A percentile compares a stretch with the other conserved stretches of the same genome.
These are phyloP conservation scores for Galerucella nymphaeae DNA, from an alignment of 2,888 invertebrate genomes.

Conservation along the genomic window DNA sequence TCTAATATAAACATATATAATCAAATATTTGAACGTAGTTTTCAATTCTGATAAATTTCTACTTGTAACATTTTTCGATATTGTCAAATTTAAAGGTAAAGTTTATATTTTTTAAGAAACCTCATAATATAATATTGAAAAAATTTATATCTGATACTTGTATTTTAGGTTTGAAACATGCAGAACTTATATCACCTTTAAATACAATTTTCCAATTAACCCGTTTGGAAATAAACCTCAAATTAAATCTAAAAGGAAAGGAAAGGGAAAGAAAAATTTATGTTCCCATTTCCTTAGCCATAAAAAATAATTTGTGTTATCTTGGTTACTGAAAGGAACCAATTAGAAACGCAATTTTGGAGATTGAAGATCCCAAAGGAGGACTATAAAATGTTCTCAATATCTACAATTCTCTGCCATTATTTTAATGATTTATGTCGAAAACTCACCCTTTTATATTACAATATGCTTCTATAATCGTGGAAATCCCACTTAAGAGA, in stretches of 20 bases:
- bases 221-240: conserved; percentile 11
- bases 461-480: not conserved
- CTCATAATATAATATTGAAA: no score
- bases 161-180: no score
- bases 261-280: conserved; percentile 8
- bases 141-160: no score
- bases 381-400: not conserved
- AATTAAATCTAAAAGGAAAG: not conserved
- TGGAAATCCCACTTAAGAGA: no score
- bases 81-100: no score
- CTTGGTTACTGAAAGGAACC: conserved; percentile 10
- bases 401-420: not conserved
- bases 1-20: no score
- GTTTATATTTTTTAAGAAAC: no score
- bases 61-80: no score
- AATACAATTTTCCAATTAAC: conserved; percentile 12
- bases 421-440: conserved; percentile 3
- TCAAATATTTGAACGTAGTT: no score
- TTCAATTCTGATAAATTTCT: no score
- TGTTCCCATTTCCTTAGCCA: conserved; percentile 6
- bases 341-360: conserved; percentile 5
- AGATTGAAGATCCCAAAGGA: not conserved
- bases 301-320: conserved; percentile 30
- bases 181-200: no score
- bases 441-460: not conserved